Base-by-base conservation (phyloP, 2,888 invertebrate genomes). In the Chalcosyrphus nemorum region DNA sequence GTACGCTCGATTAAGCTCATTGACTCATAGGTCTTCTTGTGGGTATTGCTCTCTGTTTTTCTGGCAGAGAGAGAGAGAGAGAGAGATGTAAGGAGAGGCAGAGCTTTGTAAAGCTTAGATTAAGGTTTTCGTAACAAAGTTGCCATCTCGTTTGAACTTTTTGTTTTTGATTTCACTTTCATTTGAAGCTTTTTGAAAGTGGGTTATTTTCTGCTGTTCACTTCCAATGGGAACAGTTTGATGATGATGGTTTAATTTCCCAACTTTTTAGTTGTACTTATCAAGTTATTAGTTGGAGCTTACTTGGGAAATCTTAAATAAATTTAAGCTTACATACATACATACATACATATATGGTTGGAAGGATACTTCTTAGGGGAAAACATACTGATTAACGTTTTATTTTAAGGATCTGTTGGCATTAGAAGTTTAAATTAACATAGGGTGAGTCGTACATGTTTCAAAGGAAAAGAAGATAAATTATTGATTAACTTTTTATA, bases 1-100 rank as follows among this genome's bases (percentile, higher is more conserved):
- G 74, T 80, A 80, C 84, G 74, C 80, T 84, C 74, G 50, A 80
- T 80, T 84, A 80, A 84, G 84, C 84, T 84, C 80, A 70, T 84
- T 84, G 84, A 84, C 80, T 80, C 63, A 68, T 78, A 54, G 29
- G 59, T 45, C 21, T 59, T 61, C 47, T 63, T 66, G 70, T 61
- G 76, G 63, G 56, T 70, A 75, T 38, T 50, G 50, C 61, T 66
- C 66, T 71, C 35, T 57, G 56, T 57, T 57, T 21, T 72, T 15
- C 11, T 41, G 32, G 45, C 17, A 61, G 17, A 56, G 63, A 75
- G 75, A 66, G 47, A 27, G 35, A 47, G 9, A 27, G 2, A 6
- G 15, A 21, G 9, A 72, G 72, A n/a, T n/a, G n/a, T n/a, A n/a
- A n/a, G 24, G 35, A 47, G 9, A 27, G 2, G 6, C 21, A 21